Conservation (phyloP, 2,888 invertebrate species). For the Acanthacorydalis orientalis region DNA sequence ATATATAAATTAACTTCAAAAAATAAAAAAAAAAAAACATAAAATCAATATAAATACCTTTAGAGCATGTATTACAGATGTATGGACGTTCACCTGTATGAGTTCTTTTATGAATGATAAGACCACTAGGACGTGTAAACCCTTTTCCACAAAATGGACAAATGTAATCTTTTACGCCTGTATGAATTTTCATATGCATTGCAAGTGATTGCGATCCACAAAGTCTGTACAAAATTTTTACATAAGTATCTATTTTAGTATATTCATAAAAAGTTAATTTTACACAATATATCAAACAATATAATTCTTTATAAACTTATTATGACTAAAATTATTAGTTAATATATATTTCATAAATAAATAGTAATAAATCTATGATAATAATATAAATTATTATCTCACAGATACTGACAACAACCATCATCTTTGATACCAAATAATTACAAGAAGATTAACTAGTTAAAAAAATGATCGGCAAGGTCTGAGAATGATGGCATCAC, state of each 20-base stretch:
- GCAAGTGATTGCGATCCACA: slow-evolving; percentile 24
- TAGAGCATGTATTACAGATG: slow-evolving; percentile 26
- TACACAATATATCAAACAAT: neutral
- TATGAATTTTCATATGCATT: slow-evolving; percentile 33
- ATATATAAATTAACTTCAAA: no score
- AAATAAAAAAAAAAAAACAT: neutral
- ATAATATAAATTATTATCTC: no score
- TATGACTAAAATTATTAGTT: no score
- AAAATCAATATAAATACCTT: slow-evolving; percentile 12
- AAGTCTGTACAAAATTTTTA: slow-evolving; percentile 14
- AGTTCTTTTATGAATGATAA: slow-evolving; percentile 24
- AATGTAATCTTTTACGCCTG: slow-evolving; percentile 24
- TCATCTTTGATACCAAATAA: no score
- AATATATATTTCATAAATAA: no score
- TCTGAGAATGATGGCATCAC: no score
- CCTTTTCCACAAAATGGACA: slow-evolving; percentile 25
- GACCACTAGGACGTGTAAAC: slow-evolving; percentile 24
- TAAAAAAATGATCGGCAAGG: no score
- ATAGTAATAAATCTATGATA: no score
- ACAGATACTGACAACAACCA: no score
- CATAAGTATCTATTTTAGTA: neutral
- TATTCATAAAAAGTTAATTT: neutral
- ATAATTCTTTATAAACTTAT: no score
- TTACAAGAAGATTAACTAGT: no score
- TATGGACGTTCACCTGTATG: slow-evolving; percentile 26